These are phyloP conservation scores for Lepisosteus oculatus DNA, from an alignment of 2,113 vertebrate genomes.

Conservation along the genomic window DNA sequence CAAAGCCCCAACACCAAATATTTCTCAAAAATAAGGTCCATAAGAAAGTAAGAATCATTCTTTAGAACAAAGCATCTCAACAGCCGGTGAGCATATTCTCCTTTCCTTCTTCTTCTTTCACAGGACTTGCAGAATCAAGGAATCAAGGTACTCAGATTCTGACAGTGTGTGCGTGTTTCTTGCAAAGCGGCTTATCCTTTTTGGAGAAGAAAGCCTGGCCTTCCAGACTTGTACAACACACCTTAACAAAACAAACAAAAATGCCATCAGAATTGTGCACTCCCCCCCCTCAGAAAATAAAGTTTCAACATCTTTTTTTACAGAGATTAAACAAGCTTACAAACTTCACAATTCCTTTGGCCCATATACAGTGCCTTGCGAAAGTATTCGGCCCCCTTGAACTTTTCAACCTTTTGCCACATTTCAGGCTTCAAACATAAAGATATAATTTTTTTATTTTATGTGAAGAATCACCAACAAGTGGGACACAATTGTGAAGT, in stretches of 20 bases:
- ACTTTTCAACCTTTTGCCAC: too few relatives aligned
- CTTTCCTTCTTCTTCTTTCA: conserved; percentile 41
- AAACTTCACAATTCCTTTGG: too few relatives aligned
- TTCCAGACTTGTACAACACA: conserved; percentile 84
- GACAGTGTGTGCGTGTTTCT: conserved; percentile 86
- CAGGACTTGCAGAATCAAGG: background rate
- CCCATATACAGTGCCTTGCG: too few relatives aligned
- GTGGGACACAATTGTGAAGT: too few relatives aligned
- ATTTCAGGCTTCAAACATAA: too few relatives aligned
- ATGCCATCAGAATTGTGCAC: background rate
- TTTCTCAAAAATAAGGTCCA: conserved; percentile 5
- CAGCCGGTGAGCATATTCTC: conserved; percentile 32
- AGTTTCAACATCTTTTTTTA: too few relatives aligned
- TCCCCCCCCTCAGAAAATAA: too few relatives aligned
- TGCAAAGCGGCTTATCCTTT: conserved; percentile 92
- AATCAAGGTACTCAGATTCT: conserved; percentile 69
- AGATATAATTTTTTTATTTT: too few relatives aligned
- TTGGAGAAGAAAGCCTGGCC: conserved; percentile 92
- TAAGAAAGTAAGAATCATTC: background rate
- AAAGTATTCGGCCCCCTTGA: too few relatives aligned
- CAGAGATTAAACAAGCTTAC: too few relatives aligned
- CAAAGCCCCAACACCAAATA: background rate
- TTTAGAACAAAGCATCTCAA: conserved; percentile 29
- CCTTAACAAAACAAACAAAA: conserved; percentile 51
- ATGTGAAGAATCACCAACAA: too few relatives aligned